Evolutionary conservation across 2,797 vertebrate genomes (phyloP).

Genomic region (Sphenodon punctatus): DNA sequence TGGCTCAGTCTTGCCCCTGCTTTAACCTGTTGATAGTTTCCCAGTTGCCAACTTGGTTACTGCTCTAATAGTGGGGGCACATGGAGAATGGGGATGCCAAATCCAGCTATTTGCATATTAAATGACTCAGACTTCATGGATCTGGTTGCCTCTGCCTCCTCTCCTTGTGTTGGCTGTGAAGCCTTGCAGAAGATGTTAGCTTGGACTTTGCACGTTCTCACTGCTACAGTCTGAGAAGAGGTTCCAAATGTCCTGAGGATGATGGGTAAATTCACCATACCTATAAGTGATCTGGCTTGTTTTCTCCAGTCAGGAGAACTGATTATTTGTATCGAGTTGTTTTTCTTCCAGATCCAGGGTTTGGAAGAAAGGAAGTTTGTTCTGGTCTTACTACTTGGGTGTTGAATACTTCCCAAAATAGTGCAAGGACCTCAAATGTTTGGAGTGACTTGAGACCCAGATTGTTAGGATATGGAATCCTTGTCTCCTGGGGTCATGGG

Average conservation of each 20-base stretch:
- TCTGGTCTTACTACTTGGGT: constrained; percentile 14
- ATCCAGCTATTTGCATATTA: too few species aligned
- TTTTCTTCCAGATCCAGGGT: not conserved
- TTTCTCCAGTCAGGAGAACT: not conserved
- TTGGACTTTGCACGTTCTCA: not conserved
- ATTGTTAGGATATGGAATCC: constrained; percentile 1
- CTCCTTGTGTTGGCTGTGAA: not conserved
- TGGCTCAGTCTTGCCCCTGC: not conserved
- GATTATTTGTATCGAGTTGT: not conserved
- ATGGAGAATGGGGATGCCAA: not conserved
- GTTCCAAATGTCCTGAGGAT: not conserved
- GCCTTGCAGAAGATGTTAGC: not conserved
- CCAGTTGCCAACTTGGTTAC: too few species aligned
- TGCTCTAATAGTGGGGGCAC: too few species aligned
- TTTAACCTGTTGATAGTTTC: not conserved
- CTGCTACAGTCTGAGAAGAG: not conserved
- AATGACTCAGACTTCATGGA: too few species aligned
- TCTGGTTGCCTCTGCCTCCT: not conserved
- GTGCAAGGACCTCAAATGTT: not conserved
- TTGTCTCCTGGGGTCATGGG: not conserved
- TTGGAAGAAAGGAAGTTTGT: too few species aligned
- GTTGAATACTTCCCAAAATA: not conserved
- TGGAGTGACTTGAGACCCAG: not conserved
- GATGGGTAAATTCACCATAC: not conserved
- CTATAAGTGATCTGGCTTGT: not conserved